phyloP scores from a whole-genome alignment of 2,888 invertebrate species.

The Nomada lathburiana region DNA sequence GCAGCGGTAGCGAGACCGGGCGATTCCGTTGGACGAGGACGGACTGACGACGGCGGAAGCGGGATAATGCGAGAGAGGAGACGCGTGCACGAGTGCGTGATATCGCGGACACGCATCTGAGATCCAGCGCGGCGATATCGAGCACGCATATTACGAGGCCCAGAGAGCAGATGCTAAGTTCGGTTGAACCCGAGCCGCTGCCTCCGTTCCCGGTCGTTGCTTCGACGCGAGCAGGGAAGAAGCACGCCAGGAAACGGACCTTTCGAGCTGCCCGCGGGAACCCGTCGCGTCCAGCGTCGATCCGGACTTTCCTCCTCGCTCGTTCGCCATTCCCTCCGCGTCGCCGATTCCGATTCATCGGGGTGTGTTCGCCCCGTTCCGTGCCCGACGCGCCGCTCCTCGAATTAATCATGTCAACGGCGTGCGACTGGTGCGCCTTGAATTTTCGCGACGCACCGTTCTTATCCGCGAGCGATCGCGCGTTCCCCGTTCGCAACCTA shows the following conservation, averaged over 20 bases:
- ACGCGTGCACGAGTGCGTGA: slow-evolving; percentile 83
- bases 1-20: slow-evolving; percentile 47
- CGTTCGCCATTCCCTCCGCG: slow-evolving; percentile 6
- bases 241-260: slow-evolving; percentile 42
- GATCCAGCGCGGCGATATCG: slow-evolving; percentile 79
- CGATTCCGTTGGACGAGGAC: slow-evolving; percentile 60
- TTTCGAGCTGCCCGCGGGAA: slow-evolving; percentile 68
- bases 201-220: slow-evolving; percentile 74
- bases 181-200: slow-evolving; percentile 75
- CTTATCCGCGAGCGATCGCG: slow-evolving; percentile 51
- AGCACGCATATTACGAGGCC: slow-evolving; percentile 82
- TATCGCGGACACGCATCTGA: slow-evolving; percentile 80
- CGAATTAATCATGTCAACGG: slow-evolving; percentile 53
- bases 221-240: slow-evolving; percentile 53
- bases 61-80: slow-evolving; percentile 58
- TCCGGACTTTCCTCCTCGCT: slow-evolving; percentile 59
- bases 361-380: neutral
- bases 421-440: slow-evolving; percentile 50
- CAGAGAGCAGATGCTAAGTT: slow-evolving; percentile 79
- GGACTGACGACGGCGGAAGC: neutral
- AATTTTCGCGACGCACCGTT: slow-evolving; percentile 50
- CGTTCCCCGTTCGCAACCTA: slow-evolving; percentile 37
- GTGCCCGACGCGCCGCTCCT: slow-evolving; percentile 49
- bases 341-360: neutral
- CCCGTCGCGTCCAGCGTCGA: slow-evolving; percentile 42